phyloP scores from a whole-genome alignment of 2,797 vertebrate species.

The Poeciliopsis paucimaculata region DNA sequence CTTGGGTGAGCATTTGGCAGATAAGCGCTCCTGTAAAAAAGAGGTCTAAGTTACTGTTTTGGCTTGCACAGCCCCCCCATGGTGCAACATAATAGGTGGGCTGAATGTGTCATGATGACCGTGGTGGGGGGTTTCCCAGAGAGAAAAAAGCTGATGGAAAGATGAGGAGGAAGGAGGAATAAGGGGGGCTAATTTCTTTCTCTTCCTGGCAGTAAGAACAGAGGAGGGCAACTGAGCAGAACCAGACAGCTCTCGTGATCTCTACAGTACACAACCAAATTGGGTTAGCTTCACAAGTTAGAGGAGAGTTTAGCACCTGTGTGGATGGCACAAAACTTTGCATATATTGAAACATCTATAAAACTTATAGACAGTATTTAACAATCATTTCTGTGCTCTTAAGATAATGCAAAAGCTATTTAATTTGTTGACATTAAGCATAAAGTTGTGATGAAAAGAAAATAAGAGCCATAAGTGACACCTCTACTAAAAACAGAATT shows the following conservation, averaged over 20 bases:
- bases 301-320: not conserved
- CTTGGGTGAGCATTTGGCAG: slow-evolving; percentile 52
- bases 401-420: not conserved
- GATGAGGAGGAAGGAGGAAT: slow-evolving; percentile 50
- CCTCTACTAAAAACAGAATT: not conserved
- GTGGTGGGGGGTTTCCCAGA: slow-evolving; percentile 66
- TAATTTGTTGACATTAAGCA: not conserved
- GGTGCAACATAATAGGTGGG: slow-evolving; percentile 59
- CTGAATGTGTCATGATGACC: slow-evolving; percentile 56
- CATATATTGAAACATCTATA: not conserved
- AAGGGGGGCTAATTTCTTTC: slow-evolving; percentile 17
- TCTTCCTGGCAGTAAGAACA: slow-evolving; percentile 23
- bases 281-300: slow-evolving; percentile 5
- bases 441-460: not conserved
- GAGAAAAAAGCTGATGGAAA: slow-evolving; percentile 52
- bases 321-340: not conserved
- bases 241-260: slow-evolving; percentile 30
- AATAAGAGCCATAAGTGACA: not conserved
- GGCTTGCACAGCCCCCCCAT: slow-evolving; percentile 56
- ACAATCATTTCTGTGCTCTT: not conserved
- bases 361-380: not conserved
- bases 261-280: slow-evolving; percentile 15
- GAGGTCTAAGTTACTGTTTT: slow-evolving; percentile 68
- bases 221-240: slow-evolving; percentile 5
- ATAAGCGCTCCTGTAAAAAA: slow-evolving; percentile 45